Evolutionary conservation across 2,113 vertebrate species (phyloP).

Genomic region (Elaphurus davidianus): DNA sequence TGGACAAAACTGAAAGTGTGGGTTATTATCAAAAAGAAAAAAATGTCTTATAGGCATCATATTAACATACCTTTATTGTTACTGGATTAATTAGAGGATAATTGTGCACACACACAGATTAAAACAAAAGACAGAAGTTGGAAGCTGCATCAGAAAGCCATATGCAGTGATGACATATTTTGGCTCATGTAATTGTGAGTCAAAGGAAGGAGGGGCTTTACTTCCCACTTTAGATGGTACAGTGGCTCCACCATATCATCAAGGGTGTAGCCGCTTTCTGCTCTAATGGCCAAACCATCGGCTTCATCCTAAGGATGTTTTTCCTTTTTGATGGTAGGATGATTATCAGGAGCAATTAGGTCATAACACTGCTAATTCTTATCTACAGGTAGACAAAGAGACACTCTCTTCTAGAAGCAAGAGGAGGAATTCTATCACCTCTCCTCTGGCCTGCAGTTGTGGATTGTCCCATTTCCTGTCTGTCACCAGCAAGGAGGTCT

Average conservation of each 20-base stretch:
- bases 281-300: neutral
- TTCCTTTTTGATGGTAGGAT: neutral
- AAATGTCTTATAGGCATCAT: neutral
- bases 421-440: neutral
- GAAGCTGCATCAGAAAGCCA: neutral
- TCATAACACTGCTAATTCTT: neutral
- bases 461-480: accelerated
- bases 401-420: neutral
- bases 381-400: neutral
- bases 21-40: neutral
- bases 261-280: neutral
- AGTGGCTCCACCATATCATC: neutral
- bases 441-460: neutral
- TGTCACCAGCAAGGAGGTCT: no score
- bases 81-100: neutral
- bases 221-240: neutral
- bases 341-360: neutral
- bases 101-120: neutral
- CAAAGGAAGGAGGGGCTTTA: neutral
- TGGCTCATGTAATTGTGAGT: neutral
- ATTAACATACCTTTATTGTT: neutral
- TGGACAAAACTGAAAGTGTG: neutral
- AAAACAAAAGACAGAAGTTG: neutral
- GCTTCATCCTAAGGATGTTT: neutral
- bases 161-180: neutral